Conservation (phyloP, 64 coral and sea anemone species). For the Dendrophyllia cribrosa region DNA sequence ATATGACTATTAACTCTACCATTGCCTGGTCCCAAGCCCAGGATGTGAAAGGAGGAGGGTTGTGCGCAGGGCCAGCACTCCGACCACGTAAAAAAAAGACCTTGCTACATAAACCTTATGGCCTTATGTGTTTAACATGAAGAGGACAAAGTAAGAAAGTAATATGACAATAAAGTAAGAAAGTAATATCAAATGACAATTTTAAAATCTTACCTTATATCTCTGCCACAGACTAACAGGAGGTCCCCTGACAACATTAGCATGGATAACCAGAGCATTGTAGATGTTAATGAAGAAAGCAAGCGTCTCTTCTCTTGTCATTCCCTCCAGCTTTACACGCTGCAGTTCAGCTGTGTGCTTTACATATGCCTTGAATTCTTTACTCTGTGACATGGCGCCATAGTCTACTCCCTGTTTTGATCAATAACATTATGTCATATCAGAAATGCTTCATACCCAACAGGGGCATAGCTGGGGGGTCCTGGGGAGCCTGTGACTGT, state of each 20-base stretch:
- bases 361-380: slow-evolving; percentile 77
- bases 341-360: slow-evolving; percentile 97
- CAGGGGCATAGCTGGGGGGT: too few species aligned
- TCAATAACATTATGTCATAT: background rate
- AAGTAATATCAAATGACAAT: too few species aligned
- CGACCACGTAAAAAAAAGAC: too few species aligned
- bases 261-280: slow-evolving; percentile 97
- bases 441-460: background rate
- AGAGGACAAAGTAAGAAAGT: too few species aligned
- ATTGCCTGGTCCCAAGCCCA: too few species aligned
- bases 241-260: slow-evolving; percentile 88
- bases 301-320: slow-evolving; percentile 91
- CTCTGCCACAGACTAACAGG: slow-evolving; percentile 91
- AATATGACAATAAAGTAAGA: too few species aligned
- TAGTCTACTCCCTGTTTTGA: slow-evolving; percentile 88
- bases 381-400: slow-evolving; percentile 77
- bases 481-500: too few species aligned
- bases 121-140: too few species aligned
- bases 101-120: too few species aligned
- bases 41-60: too few species aligned
- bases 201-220: slow-evolving; percentile 72
- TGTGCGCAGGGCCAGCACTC: too few species aligned
- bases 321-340: slow-evolving; percentile 82
- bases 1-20: too few species aligned
- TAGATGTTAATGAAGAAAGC: slow-evolving; percentile 98